Conservation (phyloP, 2,888 invertebrate genomes). For the Cantharis rustica region DNA sequence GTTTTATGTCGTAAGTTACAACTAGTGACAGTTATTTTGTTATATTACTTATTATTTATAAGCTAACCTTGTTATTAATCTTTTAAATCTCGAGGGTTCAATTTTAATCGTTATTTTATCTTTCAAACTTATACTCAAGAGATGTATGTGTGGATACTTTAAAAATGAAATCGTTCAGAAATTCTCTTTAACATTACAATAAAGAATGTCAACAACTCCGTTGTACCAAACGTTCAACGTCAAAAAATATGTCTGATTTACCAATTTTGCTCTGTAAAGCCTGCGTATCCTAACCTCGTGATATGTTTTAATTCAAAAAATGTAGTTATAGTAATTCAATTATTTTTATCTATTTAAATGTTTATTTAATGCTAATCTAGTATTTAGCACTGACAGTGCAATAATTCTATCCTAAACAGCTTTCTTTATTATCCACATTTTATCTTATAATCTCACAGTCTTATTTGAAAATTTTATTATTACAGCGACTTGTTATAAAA, state of each 20-base stretch:
- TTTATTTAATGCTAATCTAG: no score
- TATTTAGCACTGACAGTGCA: no score
- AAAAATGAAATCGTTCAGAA: neutral
- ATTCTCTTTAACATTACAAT: no score
- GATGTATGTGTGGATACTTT: neutral
- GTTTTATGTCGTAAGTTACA: slow-evolving; percentile 77
- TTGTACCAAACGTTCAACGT: no score
- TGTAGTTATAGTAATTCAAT: neutral
- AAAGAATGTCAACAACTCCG: no score
- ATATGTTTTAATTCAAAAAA: neutral
- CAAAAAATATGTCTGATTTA: neutral
- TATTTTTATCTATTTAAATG: neutral
- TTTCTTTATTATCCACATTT: no score
- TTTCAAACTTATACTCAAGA: neutral
- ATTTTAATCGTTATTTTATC: neutral
- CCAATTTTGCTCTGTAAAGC: neutral
- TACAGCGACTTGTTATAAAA: slow-evolving; percentile 83
- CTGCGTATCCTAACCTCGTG: neutral
- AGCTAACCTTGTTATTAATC: neutral
- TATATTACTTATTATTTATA: neutral
- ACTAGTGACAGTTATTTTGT: neutral
- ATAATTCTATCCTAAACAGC: no score
- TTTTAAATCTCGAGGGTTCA: neutral
- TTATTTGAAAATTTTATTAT: neutral
- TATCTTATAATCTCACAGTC: neutral